These are phyloP conservation scores for Pangasius djambal DNA, from an alignment of 2,797 vertebrate genomes.

Conservation along the genomic window DNA sequence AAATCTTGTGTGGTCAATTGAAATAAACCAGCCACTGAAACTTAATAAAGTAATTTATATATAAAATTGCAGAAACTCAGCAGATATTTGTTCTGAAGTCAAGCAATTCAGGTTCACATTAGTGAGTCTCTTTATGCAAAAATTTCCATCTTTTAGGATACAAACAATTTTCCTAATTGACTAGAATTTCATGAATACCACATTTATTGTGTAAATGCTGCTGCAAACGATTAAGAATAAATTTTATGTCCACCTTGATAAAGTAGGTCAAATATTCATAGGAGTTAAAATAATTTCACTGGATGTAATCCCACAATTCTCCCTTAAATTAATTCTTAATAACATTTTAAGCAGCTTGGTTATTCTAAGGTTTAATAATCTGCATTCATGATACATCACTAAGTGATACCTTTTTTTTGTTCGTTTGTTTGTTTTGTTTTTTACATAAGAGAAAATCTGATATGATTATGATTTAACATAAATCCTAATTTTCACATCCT, in stretches of 20 bases:
- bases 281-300: neutral
- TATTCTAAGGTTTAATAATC: too few relatives aligned
- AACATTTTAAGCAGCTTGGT: neutral
- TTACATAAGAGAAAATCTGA: neutral
- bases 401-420: too few relatives aligned
- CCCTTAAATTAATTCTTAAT: neutral
- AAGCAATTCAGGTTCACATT: neutral
- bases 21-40: neutral
- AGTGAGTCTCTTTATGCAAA: neutral
- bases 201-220: neutral
- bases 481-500: neutral
- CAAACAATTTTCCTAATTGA: neutral
- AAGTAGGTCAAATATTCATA: neutral
- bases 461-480: neutral
- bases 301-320: neutral
- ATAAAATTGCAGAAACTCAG: neutral
- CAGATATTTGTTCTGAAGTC: neutral
- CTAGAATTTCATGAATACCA: neutral
- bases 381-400: too few relatives aligned
- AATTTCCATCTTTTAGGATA: neutral
- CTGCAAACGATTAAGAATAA: neutral
- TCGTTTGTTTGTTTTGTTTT: neutral
- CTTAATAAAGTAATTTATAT: neutral
- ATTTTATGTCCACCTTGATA: neutral
- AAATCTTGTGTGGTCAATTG: too few relatives aligned